Base-by-base conservation (phyloP, 1,140 invertebrate species). In the Harpegnathos saltator region DNA sequence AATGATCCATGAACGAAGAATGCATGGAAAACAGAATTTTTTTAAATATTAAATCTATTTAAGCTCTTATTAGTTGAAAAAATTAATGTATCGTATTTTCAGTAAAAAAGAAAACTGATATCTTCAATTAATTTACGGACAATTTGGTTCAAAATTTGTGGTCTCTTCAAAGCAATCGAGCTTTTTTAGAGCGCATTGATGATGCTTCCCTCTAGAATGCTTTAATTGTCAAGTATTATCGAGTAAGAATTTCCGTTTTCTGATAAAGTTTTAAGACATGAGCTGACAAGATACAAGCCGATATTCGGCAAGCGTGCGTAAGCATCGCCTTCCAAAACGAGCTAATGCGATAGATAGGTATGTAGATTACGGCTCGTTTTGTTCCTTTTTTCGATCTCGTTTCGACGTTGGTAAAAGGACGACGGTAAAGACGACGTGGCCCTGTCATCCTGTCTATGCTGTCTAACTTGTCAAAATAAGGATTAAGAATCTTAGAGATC, bases 401-500 rank as follows among this genome's bases (percentile, higher is more conserved):
- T 85, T 83, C 54, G 75, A 81, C 62, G 63, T 52, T 75, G 80
- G 56, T 63, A 88, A 77, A 82, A 71, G 82, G 72, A 89, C 82
- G 78, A 86, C 68, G 58, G 83, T 89, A 91, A 87, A 89, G 85
- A 89, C 87, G 85, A 56, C 72, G 85, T 89, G 83, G 85, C 72
- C 83, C 90, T 90, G 91, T 91, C 89, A 90, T 85, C 86, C 82
- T 91, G 91, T 91, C 90, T 72, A 85, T 90, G 88, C 89, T 89
- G 92, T 91, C 89, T 61, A 85, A 86, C 85, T 90, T 93, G 92
- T 92, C 92, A 93, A 93, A 93, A 93, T 92, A 93, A 91, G 92
- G 91, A 93, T 93, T 93, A 93, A 92, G 87, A 74, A 83, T 86
- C 84, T 92, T 89, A 84, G 85, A 85, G 73, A 80, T 78, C 17